These are phyloP conservation scores for Hoplias malabaricus DNA, from an alignment of 2,113 vertebrate species.

Conservation along the genomic window DNA sequence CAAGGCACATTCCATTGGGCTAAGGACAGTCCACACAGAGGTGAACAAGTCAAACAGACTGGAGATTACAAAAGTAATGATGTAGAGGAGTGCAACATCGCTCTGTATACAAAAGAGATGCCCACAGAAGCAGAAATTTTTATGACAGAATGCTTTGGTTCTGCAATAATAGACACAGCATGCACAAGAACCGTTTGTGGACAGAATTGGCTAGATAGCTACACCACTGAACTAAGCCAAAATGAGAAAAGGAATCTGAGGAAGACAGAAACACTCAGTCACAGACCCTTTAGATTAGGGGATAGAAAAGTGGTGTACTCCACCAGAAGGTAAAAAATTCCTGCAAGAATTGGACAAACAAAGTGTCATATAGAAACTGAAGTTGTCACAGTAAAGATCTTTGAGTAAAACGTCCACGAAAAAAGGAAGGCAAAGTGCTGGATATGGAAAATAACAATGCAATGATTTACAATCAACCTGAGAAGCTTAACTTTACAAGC, in stretches of 20 bases:
- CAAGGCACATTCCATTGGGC: neutral
- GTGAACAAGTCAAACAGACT: neutral
- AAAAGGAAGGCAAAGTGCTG: slow-evolving; percentile 10
- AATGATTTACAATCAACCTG: too few species aligned
- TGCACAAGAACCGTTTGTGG: slow-evolving; percentile 28
- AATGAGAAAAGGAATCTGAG: neutral
- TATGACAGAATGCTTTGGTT: slow-evolving; percentile 21
- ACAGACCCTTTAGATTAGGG: slow-evolving; percentile 27
- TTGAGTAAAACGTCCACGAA: slow-evolving; percentile 38
- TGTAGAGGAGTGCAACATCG: too few species aligned
- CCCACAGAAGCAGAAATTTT: slow-evolving; percentile 12
- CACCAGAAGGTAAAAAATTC: slow-evolving; percentile 10
- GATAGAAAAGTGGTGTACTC: slow-evolving; percentile 18
- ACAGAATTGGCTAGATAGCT: slow-evolving; percentile 13
- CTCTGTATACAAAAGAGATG: neutral
- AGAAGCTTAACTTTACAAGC: slow-evolving; percentile 7
- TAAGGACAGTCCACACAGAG: neutral
- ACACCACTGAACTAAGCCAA: too few species aligned
- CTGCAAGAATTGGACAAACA: slow-evolving; percentile 29
- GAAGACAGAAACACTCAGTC: slow-evolving; percentile 13
- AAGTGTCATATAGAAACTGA: slow-evolving; percentile 29
- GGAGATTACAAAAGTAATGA: neutral
- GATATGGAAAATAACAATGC: slow-evolving; percentile 14
- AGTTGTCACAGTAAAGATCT: slow-evolving; percentile 12
- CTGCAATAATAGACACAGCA: slow-evolving; percentile 23